These are phyloP conservation scores for Alouatta palliata DNA, from an alignment of 2,113 vertebrate genomes.

Conservation along the genomic window DNA sequence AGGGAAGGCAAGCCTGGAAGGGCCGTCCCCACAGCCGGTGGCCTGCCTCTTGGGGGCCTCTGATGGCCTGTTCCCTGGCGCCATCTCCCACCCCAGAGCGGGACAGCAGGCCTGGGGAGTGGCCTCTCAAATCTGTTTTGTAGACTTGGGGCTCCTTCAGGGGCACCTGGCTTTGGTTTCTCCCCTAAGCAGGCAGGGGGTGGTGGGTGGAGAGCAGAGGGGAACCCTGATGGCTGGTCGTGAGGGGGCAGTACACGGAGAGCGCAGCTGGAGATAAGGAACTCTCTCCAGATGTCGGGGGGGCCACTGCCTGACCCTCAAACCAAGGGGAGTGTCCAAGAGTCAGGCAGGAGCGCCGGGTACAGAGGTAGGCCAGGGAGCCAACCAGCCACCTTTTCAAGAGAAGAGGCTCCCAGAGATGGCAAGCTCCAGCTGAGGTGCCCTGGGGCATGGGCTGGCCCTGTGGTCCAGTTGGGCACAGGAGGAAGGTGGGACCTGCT, in stretches of 20 bases:
- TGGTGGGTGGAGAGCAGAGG: not conserved
- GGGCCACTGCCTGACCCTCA: not conserved
- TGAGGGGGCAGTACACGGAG: fast-evolving
- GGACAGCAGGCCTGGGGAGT: not conserved
- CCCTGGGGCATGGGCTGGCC: not conserved
- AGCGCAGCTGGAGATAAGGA: not conserved
- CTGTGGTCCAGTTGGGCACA: not conserved
- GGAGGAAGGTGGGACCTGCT: not conserved
- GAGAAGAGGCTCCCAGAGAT: not conserved
- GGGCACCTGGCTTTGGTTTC: not conserved
- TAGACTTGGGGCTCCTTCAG: not conserved
- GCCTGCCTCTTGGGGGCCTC: not conserved
- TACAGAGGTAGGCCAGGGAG: not conserved
- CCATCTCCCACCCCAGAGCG: not conserved
- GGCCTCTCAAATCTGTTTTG: not conserved
- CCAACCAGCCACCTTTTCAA: not conserved
- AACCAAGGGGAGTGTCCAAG: not conserved
- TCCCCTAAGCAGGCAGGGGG: not conserved
- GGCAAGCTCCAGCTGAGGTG: not conserved
- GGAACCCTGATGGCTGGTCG: not conserved
- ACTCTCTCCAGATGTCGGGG: not conserved
- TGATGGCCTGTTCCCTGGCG: not conserved
- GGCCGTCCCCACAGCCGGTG: too few species aligned
- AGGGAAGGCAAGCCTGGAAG: not conserved
- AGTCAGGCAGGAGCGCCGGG: not conserved